Percentiles rank a stretch among this genome's conserved stretches.
phyloP scores from a whole-genome alignment of 1,140 invertebrate species.

The Anastrepha obliqua region DNA sequence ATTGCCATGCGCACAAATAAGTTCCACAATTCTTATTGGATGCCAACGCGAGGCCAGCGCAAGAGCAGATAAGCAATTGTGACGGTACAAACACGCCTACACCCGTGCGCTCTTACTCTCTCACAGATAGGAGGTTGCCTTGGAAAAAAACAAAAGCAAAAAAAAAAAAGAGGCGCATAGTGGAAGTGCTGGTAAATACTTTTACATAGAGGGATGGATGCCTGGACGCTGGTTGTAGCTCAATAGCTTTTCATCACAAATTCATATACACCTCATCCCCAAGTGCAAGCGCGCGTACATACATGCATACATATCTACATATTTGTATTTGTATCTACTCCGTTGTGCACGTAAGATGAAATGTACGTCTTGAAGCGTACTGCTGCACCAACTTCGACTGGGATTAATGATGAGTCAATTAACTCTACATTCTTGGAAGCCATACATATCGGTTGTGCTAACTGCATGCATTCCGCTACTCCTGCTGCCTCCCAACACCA shows the following conservation, averaged over 20 bases:
- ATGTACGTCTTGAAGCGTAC: conserved; percentile 32
- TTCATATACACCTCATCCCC: too few relatives aligned
- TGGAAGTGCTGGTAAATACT: not conserved
- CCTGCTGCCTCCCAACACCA: too few relatives aligned
- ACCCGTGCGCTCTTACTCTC: not conserved
- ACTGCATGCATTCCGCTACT: too few relatives aligned
- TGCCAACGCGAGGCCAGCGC: not conserved
- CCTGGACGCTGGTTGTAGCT: too few relatives aligned
- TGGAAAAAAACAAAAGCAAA: not conserved
- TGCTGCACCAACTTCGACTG: conserved; percentile 7
- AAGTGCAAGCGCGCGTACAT: not conserved
- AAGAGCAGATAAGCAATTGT: not conserved
- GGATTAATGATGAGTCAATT: conserved; percentile 54
- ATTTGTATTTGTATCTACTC: not conserved
- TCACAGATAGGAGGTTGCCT: not conserved
- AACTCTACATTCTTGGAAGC: conserved; percentile 53
- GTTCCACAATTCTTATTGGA: conserved; percentile 20
- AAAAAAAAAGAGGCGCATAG: not conserved
- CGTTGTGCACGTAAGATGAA: not conserved
- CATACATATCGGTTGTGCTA: not conserved
- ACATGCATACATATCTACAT: not conserved
- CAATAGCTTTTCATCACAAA: too few relatives aligned
- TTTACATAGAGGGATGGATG: not conserved
- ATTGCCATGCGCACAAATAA: not conserved
- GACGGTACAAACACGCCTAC: not conserved